Evolutionary conservation across 1,140 invertebrate genomes (phyloP).

Genomic region (Hestina assimilis): DNA sequence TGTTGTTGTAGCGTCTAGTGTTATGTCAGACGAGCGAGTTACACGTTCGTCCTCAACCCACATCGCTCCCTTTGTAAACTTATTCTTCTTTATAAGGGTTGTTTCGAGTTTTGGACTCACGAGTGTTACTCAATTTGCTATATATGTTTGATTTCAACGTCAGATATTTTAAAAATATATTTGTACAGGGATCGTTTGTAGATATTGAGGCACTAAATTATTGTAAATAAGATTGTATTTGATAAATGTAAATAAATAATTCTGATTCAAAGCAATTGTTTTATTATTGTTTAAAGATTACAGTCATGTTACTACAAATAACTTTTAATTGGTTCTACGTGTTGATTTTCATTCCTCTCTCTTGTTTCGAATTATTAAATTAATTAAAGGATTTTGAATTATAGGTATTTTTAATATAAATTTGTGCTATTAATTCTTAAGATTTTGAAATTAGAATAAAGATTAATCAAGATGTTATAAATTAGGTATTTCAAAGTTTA

Average conservation of each 20-base stretch:
- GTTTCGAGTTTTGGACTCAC: constrained; percentile 3
- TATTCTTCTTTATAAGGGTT: constrained; percentile 30
- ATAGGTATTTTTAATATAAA: too few species aligned
- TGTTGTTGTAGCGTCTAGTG: constrained; percentile 80
- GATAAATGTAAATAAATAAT: constrained; percentile 46
- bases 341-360: too few species aligned
- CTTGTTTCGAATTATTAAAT: too few species aligned
- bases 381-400: too few species aligned
- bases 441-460: too few species aligned
- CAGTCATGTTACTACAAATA: too few species aligned
- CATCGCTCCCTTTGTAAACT: constrained; percentile 33
- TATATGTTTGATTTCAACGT: constrained; percentile 23
- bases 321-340: too few species aligned
- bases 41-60: constrained; percentile 54
- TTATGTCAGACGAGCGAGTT: constrained; percentile 80
- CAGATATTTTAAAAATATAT: constrained; percentile 21
- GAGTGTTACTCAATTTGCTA: constrained; percentile 6
- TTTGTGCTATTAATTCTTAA: too few species aligned
- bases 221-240: constrained; percentile 45
- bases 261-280: background rate
- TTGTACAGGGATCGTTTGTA: constrained; percentile 48
- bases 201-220: constrained; percentile 39
- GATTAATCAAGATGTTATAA: too few species aligned
- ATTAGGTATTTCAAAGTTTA: too few species aligned
- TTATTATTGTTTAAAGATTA: too few species aligned